These are phyloP conservation scores for Diphyllodes magnificus DNA, from an alignment of 2,113 vertebrate genomes.

Conservation along the genomic window DNA sequence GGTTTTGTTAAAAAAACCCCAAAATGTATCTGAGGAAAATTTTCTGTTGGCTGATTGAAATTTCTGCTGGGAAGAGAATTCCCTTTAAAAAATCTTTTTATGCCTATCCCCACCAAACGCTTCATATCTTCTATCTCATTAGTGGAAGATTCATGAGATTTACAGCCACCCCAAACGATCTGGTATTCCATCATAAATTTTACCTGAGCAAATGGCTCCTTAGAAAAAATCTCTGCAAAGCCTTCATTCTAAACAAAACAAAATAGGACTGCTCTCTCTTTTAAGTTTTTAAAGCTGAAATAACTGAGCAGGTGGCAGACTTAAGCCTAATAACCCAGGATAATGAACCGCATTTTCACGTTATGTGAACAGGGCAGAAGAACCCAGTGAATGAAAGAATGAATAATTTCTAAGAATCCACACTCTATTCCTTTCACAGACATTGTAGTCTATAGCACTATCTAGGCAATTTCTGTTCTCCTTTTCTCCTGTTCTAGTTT, in stretches of 20 bases:
- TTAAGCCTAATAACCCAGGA: neutral
- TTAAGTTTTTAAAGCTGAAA: neutral
- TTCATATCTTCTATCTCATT: neutral
- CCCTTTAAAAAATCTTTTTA: neutral
- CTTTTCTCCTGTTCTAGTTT: neutral
- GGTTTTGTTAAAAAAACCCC: neutral
- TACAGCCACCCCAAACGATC: neutral
- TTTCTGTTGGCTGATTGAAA: neutral
- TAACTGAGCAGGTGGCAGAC: neutral
- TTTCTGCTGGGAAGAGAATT: neutral
- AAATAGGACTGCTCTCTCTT: neutral
- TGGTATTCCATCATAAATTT: neutral
- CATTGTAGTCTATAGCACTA: neutral
- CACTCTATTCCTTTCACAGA: neutral
- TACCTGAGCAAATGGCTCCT: neutral
- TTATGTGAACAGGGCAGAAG: neutral
- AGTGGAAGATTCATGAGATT: neutral
- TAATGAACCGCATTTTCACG: neutral
- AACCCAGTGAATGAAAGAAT: neutral
- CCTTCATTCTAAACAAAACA: neutral
- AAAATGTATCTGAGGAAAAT: rapidly evolving
- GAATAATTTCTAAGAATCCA: neutral
- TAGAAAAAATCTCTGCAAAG: neutral
- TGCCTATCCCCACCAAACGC: neutral
- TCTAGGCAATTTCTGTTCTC: neutral